A percentile compares a stretch with the other conserved stretches of the same genome.
phyloP scores from a whole-genome alignment of 2,888 invertebrate genomes.

The Thumatha senex region DNA sequence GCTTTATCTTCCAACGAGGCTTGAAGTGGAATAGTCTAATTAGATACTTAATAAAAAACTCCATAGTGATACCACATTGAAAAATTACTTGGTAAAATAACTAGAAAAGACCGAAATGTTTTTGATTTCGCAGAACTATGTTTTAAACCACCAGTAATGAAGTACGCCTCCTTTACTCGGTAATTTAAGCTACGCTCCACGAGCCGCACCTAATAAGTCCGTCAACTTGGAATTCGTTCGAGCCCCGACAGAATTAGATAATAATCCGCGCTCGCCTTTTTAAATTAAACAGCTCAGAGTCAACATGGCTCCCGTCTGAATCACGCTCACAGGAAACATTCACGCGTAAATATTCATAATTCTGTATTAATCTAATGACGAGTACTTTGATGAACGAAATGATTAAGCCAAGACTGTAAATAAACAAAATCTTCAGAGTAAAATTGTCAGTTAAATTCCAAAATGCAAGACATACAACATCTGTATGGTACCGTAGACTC shows the following conservation, averaged over 20 bases:
- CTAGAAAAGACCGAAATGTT: background rate
- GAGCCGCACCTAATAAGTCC: conserved; percentile 35
- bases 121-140: too few relatives aligned
- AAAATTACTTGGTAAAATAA: background rate
- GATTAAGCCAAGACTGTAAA: conserved; percentile 24
- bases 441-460: background rate
- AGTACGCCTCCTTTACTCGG: conserved; percentile 31
- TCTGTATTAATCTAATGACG: conserved; percentile 42
- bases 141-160: conserved; percentile 28
- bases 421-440: too few relatives aligned
- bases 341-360: conserved; percentile 45
- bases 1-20: too few relatives aligned
- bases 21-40: too few relatives aligned
- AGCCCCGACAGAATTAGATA: conserved; percentile 48
- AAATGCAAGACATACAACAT: too few relatives aligned
- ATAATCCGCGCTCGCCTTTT: conserved; percentile 50
- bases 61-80: background rate
- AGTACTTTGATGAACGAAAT: conserved; percentile 45
- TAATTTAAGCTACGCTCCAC: conserved; percentile 29
- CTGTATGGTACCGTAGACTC: too few relatives aligned
- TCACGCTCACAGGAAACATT: conserved; percentile 27
- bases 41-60: too few relatives aligned
- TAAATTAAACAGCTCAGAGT: conserved; percentile 51
- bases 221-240: conserved; percentile 38
- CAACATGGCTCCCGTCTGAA: conserved; percentile 39